A percentile compares a stretch with the other conserved stretches of the same genome.
Evolutionary conservation across 2,888 invertebrate genomes (phyloP).

Genomic region (Azorinus chamasolen): DNA sequence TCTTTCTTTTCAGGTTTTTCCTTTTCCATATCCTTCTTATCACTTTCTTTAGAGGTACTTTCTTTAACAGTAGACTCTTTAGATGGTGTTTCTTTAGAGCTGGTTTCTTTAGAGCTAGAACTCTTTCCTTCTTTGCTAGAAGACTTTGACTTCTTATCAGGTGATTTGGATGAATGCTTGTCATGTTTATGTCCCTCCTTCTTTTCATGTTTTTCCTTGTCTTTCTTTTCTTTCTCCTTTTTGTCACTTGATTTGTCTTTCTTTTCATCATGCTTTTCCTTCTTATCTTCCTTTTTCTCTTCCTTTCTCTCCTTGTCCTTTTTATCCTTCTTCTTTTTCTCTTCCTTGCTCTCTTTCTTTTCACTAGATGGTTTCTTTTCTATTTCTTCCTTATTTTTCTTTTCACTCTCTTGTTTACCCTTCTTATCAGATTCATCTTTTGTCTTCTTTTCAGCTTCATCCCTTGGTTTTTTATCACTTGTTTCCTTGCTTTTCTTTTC

Average conservation of each 20-base stretch:
- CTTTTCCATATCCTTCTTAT: conserved; percentile 24
- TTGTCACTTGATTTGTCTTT: conserved; percentile 43
- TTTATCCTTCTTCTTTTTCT: conserved; percentile 48
- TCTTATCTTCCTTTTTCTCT: conserved; percentile 44
- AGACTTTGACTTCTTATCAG: conserved; percentile 59
- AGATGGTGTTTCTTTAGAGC: conserved; percentile 64
- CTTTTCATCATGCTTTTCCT: conserved; percentile 69
- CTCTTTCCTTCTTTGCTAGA: conserved; percentile 44
- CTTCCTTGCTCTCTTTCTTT: conserved; percentile 43
- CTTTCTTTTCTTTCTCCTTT: conserved; percentile 38
- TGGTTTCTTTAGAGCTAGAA: conserved; percentile 37
- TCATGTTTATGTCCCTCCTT: conserved; percentile 61
- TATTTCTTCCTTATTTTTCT: conserved; percentile 33
- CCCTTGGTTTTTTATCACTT: conserved; percentile 37
- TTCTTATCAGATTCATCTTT: conserved; percentile 40
- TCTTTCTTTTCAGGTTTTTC: conserved; percentile 28
- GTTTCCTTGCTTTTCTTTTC: conserved; percentile 43
- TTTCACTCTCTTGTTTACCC: conserved; percentile 29
- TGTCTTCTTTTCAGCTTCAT: conserved; percentile 33
- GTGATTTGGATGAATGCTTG: conserved; percentile 54
- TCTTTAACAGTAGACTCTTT: conserved; percentile 53
- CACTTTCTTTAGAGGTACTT: conserved; percentile 32
- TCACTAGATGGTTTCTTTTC: conserved; percentile 41
- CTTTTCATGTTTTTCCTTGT: conserved; percentile 52
- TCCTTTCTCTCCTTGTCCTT: conserved; percentile 46